A percentile compares a stretch with the other conserved stretches of the same genome.
Evolutionary conservation across 2,888 invertebrate genomes (phyloP).

Genomic region (Acronicta leporina): DNA sequence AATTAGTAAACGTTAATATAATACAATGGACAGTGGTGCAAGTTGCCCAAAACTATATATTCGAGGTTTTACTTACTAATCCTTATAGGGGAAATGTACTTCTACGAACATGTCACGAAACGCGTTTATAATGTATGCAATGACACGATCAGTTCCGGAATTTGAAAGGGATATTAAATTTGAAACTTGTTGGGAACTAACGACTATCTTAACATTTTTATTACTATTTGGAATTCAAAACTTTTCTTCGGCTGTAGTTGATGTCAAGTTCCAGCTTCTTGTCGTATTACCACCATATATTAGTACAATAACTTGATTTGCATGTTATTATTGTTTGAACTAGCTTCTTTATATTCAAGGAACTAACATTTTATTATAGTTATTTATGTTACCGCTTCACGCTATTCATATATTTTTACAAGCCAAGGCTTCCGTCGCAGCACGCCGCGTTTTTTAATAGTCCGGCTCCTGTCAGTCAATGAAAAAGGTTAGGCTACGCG

Average conservation of each 20-base stretch:
- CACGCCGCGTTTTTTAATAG: slow-evolving; percentile 21
- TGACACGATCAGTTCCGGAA: slow-evolving; percentile 41
- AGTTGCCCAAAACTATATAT: slow-evolving; percentile 19
- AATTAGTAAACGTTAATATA: slow-evolving; percentile 45
- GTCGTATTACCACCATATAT: not conserved
- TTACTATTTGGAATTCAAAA: slow-evolving; percentile 16
- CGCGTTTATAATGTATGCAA: slow-evolving; percentile 46
- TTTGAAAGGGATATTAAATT: slow-evolving; percentile 46
- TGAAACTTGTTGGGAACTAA: slow-evolving; percentile 38
- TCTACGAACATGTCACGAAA: slow-evolving; percentile 26
- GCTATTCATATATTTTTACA: slow-evolving; percentile 45
- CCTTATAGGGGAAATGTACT: slow-evolving; percentile 22
- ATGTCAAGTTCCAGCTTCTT: not conserved
- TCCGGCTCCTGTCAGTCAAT: slow-evolving; percentile 31
- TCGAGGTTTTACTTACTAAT: slow-evolving; percentile 4
- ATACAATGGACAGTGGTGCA: slow-evolving; percentile 23
- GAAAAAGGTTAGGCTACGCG: slow-evolving; percentile 41
- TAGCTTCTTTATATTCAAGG: slow-evolving; percentile 10
- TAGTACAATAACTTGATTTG: not conserved
- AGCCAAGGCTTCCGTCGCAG: slow-evolving; percentile 40
- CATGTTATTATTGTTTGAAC: not conserved
- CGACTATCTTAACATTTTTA: slow-evolving; percentile 33
- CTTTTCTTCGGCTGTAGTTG: not conserved
- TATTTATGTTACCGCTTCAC: slow-evolving; percentile 30
- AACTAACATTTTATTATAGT: slow-evolving; percentile 23